phyloP scores from a whole-genome alignment of 2,888 invertebrate species.

The Platycnemis pennipes region DNA sequence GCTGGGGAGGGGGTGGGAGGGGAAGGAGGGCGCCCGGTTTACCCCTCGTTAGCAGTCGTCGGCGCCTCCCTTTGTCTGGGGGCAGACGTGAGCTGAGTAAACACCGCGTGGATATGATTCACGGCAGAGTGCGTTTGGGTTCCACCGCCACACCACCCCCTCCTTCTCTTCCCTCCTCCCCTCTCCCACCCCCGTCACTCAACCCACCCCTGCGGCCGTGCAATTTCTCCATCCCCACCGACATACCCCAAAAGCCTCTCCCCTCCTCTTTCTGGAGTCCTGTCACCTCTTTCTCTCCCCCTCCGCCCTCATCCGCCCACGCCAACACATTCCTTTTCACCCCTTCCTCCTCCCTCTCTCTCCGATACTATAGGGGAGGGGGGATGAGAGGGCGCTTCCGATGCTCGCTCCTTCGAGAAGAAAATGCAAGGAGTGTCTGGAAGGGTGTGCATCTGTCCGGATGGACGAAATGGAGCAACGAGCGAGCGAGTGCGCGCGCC shows the following conservation, averaged over 20 bases:
- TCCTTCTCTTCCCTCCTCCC: background rate
- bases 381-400: background rate
- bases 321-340: background rate
- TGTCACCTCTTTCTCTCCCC: background rate
- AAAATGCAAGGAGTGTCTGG: background rate
- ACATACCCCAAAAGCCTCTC: too few relatives aligned
- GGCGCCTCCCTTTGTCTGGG: conserved; percentile 52
- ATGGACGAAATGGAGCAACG: background rate
- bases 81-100: conserved; percentile 66
- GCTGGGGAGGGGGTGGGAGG: background rate
- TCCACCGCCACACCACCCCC: background rate
- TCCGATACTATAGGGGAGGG: background rate
- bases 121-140: conserved; percentile 63
- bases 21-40: conserved; percentile 47
- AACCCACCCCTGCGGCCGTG: background rate
- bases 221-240: too few relatives aligned
- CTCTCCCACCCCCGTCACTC: background rate
- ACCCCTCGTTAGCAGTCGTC: conserved; percentile 63
- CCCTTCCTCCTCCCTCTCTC: background rate
- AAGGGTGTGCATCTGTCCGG: background rate
- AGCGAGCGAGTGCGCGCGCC: background rate
- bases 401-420: background rate
- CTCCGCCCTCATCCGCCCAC: background rate
- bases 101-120: conserved; percentile 65
- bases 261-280: background rate